Base-by-base conservation (phyloP, 2,888 invertebrate species). In the Volucella inanis region DNA sequence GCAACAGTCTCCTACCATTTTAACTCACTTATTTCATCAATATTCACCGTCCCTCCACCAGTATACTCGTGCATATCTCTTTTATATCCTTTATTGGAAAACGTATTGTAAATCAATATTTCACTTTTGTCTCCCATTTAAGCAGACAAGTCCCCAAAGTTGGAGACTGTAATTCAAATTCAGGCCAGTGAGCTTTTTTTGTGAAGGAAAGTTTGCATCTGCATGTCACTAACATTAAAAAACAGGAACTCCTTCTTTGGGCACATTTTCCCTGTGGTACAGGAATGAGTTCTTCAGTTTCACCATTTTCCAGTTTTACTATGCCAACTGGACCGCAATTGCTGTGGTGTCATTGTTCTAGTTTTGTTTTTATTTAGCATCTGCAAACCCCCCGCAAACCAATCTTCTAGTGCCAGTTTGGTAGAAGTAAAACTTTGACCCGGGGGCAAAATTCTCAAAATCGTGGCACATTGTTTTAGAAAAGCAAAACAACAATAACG, bases 261-360 rank as follows among this genome's bases (percentile, higher is more conserved):
- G 45, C 15, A 45, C 15, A 15, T 14, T 55, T 38, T 47, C 15
- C 45, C 38, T 8, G 10, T 55, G 68, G 47, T 47, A 45, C 41
- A 68, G 45, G 45, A 12, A 45, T 12, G 12, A n/a, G 12, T n/a
- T 12, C 45, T 12, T 18, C n/a, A 18, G 22, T 12, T 15, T 11
- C 10, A 52, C 14, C 14, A 52, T n/a, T 50, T 49, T 49, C 14
- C 61, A 62, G 54, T 57, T 67, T 65, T 39, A 52, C 47, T 52
- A 18, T 72, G 68, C 57, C 72, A 43, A 62, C 49, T 70, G 65
- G 41, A 45, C 75, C 79, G 18, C 75, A 57, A 68, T 77, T 55
- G 55, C 65, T 78, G 68, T 49, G 65, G 59, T 77, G 78, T 71
- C 62, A 80, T 80, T 79, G 79, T 85, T 85, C 80, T 45, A 78